phyloP scores from a whole-genome alignment of 2,888 invertebrate genomes.

The Osmoderma eremita region DNA sequence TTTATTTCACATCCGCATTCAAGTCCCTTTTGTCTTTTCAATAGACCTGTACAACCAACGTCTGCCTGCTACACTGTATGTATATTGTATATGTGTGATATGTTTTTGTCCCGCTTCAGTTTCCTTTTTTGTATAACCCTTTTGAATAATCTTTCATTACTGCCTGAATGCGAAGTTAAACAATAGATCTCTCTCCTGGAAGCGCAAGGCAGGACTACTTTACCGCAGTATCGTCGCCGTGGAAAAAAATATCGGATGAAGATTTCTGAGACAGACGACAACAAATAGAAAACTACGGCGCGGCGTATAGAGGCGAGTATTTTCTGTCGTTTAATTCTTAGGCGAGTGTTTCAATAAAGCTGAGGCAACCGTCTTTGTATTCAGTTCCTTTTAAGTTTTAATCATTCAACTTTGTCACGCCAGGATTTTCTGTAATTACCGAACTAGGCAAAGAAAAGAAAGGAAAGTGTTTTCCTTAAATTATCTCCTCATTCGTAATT shows the following conservation, averaged over 20 bases:
- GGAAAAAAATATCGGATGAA: constrained; percentile 11
- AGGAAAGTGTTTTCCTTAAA: background rate
- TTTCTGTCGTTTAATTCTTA: constrained; percentile 35
- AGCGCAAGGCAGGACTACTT: constrained; percentile 30
- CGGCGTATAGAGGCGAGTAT: constrained; percentile 20
- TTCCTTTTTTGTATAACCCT: constrained; percentile 52
- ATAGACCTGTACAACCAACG: constrained; percentile 41
- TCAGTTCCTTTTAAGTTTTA: constrained; percentile 30
- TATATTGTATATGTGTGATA: constrained; percentile 26
- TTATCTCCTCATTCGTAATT: background rate
- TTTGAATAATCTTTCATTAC: constrained; percentile 53
- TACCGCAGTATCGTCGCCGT: constrained; percentile 13
- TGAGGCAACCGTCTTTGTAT: constrained; percentile 25
- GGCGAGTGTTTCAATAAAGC: constrained; percentile 25
- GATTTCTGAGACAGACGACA: constrained; percentile 11
- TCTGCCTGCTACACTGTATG: constrained; percentile 27
- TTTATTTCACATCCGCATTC: constrained; percentile 54
- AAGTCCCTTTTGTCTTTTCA: constrained; percentile 52
- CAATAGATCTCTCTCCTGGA: constrained; percentile 40
- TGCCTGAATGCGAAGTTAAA: constrained; percentile 51
- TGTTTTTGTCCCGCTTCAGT: constrained; percentile 36
- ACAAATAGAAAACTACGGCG: constrained; percentile 11
- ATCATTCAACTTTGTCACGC: constrained; percentile 28
- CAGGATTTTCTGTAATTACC: constrained; percentile 1
- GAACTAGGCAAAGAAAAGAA: constrained; percentile 4